Conservation (phyloP, 1,140 invertebrate species). For the Saccostrea glomerata region DNA sequence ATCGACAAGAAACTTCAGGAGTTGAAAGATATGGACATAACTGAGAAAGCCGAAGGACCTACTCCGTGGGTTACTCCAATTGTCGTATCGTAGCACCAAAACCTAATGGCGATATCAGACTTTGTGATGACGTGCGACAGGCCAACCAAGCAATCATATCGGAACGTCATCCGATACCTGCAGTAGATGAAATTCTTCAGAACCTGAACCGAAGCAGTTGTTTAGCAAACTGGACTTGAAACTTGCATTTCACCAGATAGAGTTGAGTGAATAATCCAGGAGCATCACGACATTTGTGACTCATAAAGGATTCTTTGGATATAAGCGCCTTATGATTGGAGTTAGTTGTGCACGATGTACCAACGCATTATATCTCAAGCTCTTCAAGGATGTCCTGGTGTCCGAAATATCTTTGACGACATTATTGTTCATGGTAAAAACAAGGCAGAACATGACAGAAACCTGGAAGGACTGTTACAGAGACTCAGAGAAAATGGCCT, state of each 20-base stretch:
- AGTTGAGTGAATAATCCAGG: slow-evolving; percentile 35
- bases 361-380: too few relatives aligned
- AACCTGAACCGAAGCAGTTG: slow-evolving; percentile 57
- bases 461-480: neutral
- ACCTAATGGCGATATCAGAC: slow-evolving; percentile 54
- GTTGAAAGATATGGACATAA: slow-evolving; percentile 43
- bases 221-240: slow-evolving; percentile 63
- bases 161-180: slow-evolving; percentile 56
- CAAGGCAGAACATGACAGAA: slow-evolving; percentile 52
- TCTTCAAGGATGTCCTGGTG: too few relatives aligned
- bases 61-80: slow-evolving; percentile 55
- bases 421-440: slow-evolving; percentile 63
- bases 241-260: slow-evolving; percentile 45
- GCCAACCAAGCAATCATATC: slow-evolving; percentile 59
- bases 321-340: slow-evolving; percentile 57
- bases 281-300: slow-evolving; percentile 61
- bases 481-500: slow-evolving; percentile 53
- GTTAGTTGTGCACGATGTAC: too few relatives aligned
- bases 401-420: slow-evolving; percentile 43
- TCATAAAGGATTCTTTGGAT: slow-evolving; percentile 53
- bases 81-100: slow-evolving; percentile 56
- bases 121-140: slow-evolving; percentile 69
- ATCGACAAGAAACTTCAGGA: slow-evolving; percentile 52
- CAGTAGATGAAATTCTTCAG: slow-evolving; percentile 51
- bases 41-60: slow-evolving; percentile 47